These are phyloP conservation scores for Drosophila maculinotata DNA, from an alignment of 2,888 invertebrate genomes.

Conservation along the genomic window DNA sequence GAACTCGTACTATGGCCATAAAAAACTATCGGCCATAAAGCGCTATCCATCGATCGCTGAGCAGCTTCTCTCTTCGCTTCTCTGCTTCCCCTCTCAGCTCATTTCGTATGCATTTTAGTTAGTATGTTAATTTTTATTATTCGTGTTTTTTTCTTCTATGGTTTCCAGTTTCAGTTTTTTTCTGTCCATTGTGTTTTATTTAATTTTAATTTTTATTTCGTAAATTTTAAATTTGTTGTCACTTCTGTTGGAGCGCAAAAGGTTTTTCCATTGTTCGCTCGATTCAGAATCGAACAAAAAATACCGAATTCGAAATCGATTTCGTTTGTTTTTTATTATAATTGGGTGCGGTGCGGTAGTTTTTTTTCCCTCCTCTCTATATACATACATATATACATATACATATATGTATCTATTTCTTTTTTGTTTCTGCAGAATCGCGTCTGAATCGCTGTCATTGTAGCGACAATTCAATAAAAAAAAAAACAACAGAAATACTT, in stretches of 20 bases:
- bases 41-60: slow-evolving; percentile 33
- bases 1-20: slow-evolving; percentile 55
- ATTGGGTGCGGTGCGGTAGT: slow-evolving; percentile 75
- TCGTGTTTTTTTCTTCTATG: slow-evolving; percentile 17
- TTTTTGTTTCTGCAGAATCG: slow-evolving; percentile 46
- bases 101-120: slow-evolving; percentile 72
- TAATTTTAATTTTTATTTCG: slow-evolving; percentile 81
- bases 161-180: slow-evolving; percentile 52
- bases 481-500: slow-evolving; percentile 2
- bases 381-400: no score
- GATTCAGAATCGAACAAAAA: slow-evolving; percentile 23
- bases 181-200: slow-evolving; percentile 71
- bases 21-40: slow-evolving; percentile 31
- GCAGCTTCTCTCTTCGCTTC: slow-evolving; percentile 7
- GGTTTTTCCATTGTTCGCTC: slow-evolving; percentile 63
- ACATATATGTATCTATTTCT: slow-evolving; percentile 9
- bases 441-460: slow-evolving; percentile 69
- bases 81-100: slow-evolving; percentile 25
- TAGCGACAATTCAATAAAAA: slow-evolving; percentile 58
- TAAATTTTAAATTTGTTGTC: slow-evolving; percentile 80
- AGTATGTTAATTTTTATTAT: slow-evolving; percentile 68
- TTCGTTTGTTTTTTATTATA: slow-evolving; percentile 69
- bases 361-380: slow-evolving; percentile 5
- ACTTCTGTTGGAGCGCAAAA: slow-evolving; percentile 75
- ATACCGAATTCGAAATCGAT: slow-evolving; percentile 48